Base-by-base conservation (phyloP, 2,797 vertebrate species). In the Hafferia zeledoni region DNA sequence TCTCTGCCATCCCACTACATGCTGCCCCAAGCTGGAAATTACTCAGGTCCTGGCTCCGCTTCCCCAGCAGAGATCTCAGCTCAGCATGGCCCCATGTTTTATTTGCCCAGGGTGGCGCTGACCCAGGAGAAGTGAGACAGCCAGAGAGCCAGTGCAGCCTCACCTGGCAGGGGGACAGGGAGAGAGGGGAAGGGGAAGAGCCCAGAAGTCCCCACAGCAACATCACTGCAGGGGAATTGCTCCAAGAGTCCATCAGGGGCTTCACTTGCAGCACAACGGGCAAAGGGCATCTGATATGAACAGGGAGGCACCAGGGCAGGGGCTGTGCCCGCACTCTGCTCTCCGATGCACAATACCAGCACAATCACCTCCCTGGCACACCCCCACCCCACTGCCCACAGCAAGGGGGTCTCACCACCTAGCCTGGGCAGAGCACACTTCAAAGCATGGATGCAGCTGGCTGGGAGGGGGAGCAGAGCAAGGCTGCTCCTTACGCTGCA, bases 31-130 rank as follows among this genome's bases (percentile, higher is more conserved):
- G 60, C 52, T 80, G 35, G 44, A 63, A 77, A 44, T 2, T 0
- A 55, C 65, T 61, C 68, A 83, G 61, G 35, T 77, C 65, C 69
- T 27, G 0, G 64, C 65, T 76, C 77, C 1, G 2, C 71, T 93
- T 83, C 78, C 31, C 43, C 72, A 41, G 60, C 0, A 0, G 72
- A 89, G 53, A 68, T 87, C 49, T 30, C 43, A 19, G 56, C 37
- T 55, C 59, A 65, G 59, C 41, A 59, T 0, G 2, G 50, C 76
- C 53, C 75, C 33, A 3, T 0, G 39, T 46, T 91, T 72, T 84
- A 72, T 76, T 83, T 91, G 77, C 52, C 86, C 70, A 71, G 68
- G 84, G 84, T 44, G 60, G 86, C 91, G 67, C 44, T 37, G 79
- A 81, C 31, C 60, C 43, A 71, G 76, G 74, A 80, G 47, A 68